Evolutionary conservation across 2,888 invertebrate species (phyloP).

Genomic region (Sericinus montela): DNA sequence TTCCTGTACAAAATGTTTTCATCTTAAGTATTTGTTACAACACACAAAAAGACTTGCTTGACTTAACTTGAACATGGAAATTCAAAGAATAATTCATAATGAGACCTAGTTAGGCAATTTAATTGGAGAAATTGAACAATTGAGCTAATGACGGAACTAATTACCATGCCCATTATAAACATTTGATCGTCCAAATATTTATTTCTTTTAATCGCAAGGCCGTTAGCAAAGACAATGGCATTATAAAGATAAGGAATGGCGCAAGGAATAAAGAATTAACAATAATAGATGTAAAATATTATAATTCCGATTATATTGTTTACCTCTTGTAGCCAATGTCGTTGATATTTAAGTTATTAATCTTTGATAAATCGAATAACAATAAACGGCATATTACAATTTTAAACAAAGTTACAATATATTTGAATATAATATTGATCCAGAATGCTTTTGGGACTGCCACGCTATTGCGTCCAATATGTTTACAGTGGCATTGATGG

Average conservation of each 20-base stretch:
- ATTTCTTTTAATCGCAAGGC: not conserved
- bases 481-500: too few species aligned
- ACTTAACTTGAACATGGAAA: too few species aligned
- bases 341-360: not conserved
- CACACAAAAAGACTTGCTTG: too few species aligned
- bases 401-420: not conserved
- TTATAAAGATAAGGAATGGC: constrained; percentile 1
- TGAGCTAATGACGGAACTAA: too few species aligned
- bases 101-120: too few species aligned
- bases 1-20: too few species aligned
- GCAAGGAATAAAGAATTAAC: not conserved
- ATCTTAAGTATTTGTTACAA: too few species aligned
- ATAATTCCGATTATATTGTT: not conserved
- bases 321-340: not conserved
- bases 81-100: too few species aligned
- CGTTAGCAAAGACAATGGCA: not conserved
- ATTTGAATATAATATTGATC: not conserved
- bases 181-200: not conserved
- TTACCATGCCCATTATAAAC: too few species aligned
- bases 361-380: not conserved
- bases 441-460: too few species aligned
- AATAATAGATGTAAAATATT: not conserved
- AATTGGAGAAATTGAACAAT: too few species aligned
- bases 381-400: not conserved
- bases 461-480: too few species aligned